phyloP scores from a whole-genome alignment of 1,140 invertebrate genomes.

The Coptotermes formosanus region DNA sequence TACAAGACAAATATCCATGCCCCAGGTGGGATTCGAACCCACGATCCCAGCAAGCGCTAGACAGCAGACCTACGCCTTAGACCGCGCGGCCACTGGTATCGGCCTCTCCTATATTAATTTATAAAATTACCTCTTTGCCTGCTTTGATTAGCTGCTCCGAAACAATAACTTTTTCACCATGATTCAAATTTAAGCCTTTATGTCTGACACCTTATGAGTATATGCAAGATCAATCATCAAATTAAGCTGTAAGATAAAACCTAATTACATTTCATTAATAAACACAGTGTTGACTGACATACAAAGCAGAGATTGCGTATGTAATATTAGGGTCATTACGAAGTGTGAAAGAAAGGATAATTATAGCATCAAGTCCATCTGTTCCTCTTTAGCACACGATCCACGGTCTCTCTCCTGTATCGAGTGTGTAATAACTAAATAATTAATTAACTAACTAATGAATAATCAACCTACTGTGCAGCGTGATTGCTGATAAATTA shows the following conservation, averaged over 20 bases:
- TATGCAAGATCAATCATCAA: not conserved
- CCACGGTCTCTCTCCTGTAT: not conserved
- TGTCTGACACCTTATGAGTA: not conserved
- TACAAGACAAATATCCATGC: too few species aligned
- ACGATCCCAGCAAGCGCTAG: too few species aligned
- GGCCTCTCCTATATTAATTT: too few species aligned
- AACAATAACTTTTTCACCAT: too few species aligned
- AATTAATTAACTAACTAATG: too few species aligned
- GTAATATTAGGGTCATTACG: not conserved
- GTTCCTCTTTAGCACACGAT: not conserved
- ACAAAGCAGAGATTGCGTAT: not conserved
- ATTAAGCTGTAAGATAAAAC: not conserved
- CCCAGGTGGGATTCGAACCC: too few species aligned
- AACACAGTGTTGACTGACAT: not conserved
- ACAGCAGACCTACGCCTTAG: too few species aligned
- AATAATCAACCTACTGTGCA: too few species aligned
- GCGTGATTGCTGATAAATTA: too few species aligned
- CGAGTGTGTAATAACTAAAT: not conserved
- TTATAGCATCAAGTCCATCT: not conserved
- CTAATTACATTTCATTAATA: slow-evolving; percentile 10
- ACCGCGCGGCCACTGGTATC: too few species aligned
- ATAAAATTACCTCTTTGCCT: too few species aligned
- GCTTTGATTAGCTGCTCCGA: too few species aligned
- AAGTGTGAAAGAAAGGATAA: not conserved
- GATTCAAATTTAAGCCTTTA: not conserved